Conservation (phyloP, 2,888 invertebrate genomes). For the Sarcophaga carnaria region DNA sequence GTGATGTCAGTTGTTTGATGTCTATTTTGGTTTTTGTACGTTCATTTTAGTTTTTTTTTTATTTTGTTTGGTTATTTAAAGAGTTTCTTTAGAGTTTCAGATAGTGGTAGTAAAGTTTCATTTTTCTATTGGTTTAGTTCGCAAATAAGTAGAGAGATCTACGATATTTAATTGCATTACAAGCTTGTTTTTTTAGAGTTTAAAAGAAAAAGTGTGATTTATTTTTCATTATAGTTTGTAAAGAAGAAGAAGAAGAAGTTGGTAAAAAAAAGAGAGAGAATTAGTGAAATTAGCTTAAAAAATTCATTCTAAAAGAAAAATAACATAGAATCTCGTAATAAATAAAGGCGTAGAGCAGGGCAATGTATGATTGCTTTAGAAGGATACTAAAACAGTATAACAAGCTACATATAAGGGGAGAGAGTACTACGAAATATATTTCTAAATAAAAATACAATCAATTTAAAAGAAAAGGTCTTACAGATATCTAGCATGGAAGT, state of each 20-base stretch:
- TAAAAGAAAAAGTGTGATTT: constrained; percentile 11
- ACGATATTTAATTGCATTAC: constrained; percentile 62
- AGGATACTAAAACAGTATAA: not conserved
- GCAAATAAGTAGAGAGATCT: constrained; percentile 60
- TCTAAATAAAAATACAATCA: no score
- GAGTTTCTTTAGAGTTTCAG: constrained; percentile 27
- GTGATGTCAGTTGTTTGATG: constrained; percentile 63
- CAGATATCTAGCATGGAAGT: no score
- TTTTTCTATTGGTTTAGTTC: constrained; percentile 48
- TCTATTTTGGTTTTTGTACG: constrained; percentile 40
- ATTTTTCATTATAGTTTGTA: constrained; percentile 13
- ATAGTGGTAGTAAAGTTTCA: constrained; percentile 41
- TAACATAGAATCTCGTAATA: no score
- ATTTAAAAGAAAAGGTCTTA: no score
- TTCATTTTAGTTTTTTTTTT: constrained; percentile 14
- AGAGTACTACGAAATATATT: no score
- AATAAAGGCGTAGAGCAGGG: no score
- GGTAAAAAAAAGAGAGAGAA: constrained; percentile 52
- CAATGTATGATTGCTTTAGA: no score
- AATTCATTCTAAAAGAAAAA: not conserved
- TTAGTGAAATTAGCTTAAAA: constrained; percentile 53
- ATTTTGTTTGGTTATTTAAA: constrained; percentile 21
- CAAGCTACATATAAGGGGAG: not conserved
- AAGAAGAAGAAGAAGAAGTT: constrained; percentile 29
- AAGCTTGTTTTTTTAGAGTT: constrained; percentile 52